These are phyloP conservation scores for Pyrgilauda ruficollis DNA, from an alignment of 2,113 vertebrate genomes.

Conservation along the genomic window DNA sequence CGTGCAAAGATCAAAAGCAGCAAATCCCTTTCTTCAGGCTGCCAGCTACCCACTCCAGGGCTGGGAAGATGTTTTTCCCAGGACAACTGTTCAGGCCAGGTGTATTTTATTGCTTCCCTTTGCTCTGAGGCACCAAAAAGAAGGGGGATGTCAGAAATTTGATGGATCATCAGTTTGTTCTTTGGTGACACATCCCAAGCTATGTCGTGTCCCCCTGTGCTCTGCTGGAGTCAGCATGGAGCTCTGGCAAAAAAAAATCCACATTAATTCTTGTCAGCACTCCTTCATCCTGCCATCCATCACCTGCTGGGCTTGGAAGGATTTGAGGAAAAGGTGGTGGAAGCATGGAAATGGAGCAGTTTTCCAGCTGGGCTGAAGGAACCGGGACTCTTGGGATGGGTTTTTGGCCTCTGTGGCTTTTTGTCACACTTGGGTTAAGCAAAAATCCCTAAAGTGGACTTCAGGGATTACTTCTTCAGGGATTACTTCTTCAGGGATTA, in stretches of 20 bases:
- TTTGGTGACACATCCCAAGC: not conserved
- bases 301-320: not conserved
- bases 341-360: not conserved
- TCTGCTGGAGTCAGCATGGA: not conserved
- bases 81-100: not conserved
- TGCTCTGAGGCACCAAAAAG: not conserved
- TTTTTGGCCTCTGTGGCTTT: not conserved
- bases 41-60: not conserved
- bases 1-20: not conserved
- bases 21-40: not conserved
- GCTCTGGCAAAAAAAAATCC: not conserved
- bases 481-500: not conserved
- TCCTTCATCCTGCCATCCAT: constrained; percentile 1
- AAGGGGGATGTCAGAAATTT: not conserved
- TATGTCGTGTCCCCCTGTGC: not conserved
- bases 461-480: not conserved
- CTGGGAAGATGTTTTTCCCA: not conserved
- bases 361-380: not conserved
- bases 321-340: not conserved
- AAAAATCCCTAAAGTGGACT: not conserved
- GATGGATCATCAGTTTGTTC: not conserved
- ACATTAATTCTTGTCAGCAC: constrained; percentile 1
- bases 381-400: accelerated
- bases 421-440: not conserved
- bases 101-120: not conserved